Evolutionary conservation across 2,113 vertebrate genomes (phyloP).

Genomic region (Cephalopterus ornatus): DNA sequence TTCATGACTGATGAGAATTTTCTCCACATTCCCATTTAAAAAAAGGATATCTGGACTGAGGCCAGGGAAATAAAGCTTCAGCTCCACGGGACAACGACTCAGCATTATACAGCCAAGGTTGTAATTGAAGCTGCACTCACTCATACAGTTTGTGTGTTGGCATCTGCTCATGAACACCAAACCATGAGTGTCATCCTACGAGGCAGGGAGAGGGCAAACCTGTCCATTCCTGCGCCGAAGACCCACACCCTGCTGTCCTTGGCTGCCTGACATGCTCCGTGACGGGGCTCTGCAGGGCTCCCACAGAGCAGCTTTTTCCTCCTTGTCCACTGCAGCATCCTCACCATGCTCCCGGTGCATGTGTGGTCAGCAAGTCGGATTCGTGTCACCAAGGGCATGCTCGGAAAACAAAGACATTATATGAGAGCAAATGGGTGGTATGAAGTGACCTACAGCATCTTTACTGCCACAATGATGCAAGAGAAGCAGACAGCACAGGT

Average conservation of each 20-base stretch:
- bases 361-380: neutral
- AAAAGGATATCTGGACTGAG: neutral
- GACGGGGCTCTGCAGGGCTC: neutral
- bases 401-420: neutral
- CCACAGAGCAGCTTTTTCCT: neutral
- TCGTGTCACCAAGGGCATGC: neutral
- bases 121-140: neutral
- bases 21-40: neutral
- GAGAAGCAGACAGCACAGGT: neutral
- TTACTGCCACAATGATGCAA: neutral
- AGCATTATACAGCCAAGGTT: neutral
- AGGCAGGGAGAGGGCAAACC: neutral
- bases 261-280: rapidly evolving
- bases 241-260: neutral
- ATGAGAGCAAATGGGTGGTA: neutral
- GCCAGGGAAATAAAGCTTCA: neutral
- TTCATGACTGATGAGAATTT: neutral
- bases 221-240: neutral
- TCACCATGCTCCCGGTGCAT: neutral
- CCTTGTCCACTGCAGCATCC: neutral
- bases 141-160: neutral
- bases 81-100: neutral
- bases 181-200: neutral
- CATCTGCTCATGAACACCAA: neutral
- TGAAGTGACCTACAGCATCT: neutral